These are phyloP conservation scores for Novumbra hubbsi DNA, from an alignment of 2,797 vertebrate genomes.

Conservation along the genomic window DNA sequence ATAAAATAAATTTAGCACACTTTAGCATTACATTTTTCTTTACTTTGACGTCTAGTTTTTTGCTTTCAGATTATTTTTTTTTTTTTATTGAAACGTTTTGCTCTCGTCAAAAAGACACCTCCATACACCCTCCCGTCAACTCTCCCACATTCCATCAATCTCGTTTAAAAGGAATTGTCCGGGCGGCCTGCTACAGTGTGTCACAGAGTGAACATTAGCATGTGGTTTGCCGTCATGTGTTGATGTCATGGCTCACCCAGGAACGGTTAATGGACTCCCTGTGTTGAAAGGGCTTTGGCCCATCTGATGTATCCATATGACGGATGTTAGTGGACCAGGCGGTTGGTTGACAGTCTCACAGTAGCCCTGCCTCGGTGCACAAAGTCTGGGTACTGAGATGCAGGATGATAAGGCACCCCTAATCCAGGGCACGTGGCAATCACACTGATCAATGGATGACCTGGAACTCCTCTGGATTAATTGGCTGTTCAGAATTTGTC, in stretches of 20 bases:
- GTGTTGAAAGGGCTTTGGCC: background rate
- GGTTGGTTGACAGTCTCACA: background rate
- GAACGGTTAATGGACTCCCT: background rate
- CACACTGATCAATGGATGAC: slow-evolving; percentile 40
- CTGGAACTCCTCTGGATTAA: slow-evolving; percentile 43
- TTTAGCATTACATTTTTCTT: too few relatives aligned
- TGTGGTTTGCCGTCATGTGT: background rate
- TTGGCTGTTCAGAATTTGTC: slow-evolving; percentile 55
- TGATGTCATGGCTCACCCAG: background rate
- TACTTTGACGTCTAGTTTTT: too few relatives aligned
- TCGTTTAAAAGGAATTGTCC: background rate
- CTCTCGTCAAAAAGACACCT: too few relatives aligned
- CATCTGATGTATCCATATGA: background rate
- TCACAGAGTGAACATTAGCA: background rate
- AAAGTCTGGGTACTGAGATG: slow-evolving; percentile 49
- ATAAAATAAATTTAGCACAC: too few relatives aligned
- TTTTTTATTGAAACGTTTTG: too few relatives aligned
- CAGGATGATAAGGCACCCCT: slow-evolving; percentile 44
- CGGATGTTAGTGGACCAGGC: background rate
- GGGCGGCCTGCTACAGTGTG: background rate
- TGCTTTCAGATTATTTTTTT: too few relatives aligned
- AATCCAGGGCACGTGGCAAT: slow-evolving; percentile 52
- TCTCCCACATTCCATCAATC: background rate
- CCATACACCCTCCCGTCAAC: background rate
- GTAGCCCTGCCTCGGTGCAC: background rate